These are phyloP conservation scores for Paguma larvata DNA, from an alignment of 2,797 vertebrate species.

Conservation along the genomic window DNA sequence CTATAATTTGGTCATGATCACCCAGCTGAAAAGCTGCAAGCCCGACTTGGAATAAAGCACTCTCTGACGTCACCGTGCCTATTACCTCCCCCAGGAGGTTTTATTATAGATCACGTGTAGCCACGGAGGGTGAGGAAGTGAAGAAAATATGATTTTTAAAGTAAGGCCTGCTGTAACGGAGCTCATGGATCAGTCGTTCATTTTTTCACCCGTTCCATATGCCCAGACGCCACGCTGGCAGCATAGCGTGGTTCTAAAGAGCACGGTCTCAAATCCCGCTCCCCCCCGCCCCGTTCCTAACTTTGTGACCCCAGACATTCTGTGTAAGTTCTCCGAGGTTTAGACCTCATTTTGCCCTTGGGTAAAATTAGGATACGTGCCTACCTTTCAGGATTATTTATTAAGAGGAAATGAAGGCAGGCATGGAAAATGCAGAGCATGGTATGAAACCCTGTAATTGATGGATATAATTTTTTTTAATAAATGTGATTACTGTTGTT, in stretches of 20 bases:
- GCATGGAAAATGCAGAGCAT: not conserved
- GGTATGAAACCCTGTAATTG: not conserved
- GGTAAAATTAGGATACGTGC: not conserved
- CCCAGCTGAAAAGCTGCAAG: not conserved
- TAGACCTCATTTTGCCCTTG: not conserved
- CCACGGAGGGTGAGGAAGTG: not conserved
- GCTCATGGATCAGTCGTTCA: not conserved
- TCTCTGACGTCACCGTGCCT: not conserved
- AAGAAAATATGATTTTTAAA: not conserved
- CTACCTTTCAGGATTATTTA: slow-evolving; percentile 13
- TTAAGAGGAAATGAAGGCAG: slow-evolving; percentile 39
- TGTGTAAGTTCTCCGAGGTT: not conserved
- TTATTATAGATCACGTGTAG: not conserved
- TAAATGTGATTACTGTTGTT: slow-evolving; percentile 18
- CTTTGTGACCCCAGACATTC: not conserved
- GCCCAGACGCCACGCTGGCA: not conserved
- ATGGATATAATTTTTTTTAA: slow-evolving; percentile 55
- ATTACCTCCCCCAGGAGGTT: not conserved
- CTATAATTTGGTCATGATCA: not conserved
- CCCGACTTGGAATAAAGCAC: not conserved
- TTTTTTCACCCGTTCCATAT: not conserved
- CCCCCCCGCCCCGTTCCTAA: not conserved
- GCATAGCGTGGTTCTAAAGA: not conserved
- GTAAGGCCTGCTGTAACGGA: not conserved
- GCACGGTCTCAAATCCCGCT: not conserved